phyloP scores from a whole-genome alignment of 2,113 vertebrate genomes.

The Eudyptes chrysolophus region DNA sequence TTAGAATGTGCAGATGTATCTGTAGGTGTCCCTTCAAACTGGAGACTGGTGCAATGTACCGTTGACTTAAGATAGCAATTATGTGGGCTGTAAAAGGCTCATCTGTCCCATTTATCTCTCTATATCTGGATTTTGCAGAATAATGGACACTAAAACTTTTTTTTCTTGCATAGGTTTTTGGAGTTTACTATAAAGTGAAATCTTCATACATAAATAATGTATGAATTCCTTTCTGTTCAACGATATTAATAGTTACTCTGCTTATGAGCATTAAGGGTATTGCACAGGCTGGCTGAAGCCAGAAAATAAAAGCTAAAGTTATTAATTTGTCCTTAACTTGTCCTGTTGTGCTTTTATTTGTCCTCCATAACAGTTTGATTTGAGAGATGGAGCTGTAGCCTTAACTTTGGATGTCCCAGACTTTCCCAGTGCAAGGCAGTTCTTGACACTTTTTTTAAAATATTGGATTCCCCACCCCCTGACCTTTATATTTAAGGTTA shows the following conservation, averaged over 20 bases:
- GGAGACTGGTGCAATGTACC: rapidly evolving
- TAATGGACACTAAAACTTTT: not conserved
- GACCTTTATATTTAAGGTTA: not conserved
- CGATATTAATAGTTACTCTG: not conserved
- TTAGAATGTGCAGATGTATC: not conserved
- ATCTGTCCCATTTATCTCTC: not conserved
- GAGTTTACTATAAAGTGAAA: not conserved
- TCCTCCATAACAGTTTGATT: not conserved
- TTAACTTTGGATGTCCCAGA: conserved; percentile 4
- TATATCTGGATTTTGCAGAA: not conserved
- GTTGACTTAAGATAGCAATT: not conserved
- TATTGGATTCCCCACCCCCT: not conserved
- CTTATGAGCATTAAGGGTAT: not conserved
- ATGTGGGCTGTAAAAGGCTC: not conserved
- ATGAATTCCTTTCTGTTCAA: not conserved
- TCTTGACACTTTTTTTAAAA: not conserved
- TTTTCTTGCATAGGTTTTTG: not conserved
- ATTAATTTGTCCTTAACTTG: not conserved
- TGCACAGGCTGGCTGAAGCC: not conserved
- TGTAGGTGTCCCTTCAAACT: not conserved
- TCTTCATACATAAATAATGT: not conserved
- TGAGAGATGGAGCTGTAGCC: not conserved
- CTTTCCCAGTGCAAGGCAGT: not conserved
- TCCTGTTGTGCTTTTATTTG: not conserved
- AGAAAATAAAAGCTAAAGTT: not conserved